Evolutionary conservation across 2,113 vertebrate species (phyloP).

Genomic region (Catharus fuscescens): DNA sequence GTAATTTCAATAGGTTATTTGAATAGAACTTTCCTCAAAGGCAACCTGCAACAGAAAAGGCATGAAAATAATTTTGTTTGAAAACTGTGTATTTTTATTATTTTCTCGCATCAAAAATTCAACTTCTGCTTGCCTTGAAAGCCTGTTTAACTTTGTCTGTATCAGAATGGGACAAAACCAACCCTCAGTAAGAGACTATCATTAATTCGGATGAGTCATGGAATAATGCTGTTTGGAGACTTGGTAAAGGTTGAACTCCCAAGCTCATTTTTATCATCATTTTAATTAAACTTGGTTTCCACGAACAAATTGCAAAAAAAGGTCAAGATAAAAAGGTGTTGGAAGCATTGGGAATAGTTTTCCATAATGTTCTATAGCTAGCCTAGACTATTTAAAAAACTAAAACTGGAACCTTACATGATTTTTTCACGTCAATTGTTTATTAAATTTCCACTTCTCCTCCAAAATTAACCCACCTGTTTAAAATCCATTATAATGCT

Average conservation of each 20-base stretch:
- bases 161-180: background rate
- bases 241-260: background rate
- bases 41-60: background rate
- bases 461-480: background rate
- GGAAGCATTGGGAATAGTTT: background rate
- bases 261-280: background rate
- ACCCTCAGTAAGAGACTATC: background rate
- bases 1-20: background rate
- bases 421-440: background rate
- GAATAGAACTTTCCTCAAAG: background rate
- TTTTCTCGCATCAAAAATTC: background rate
- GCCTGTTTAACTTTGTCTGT: background rate
- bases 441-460: background rate
- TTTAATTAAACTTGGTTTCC: conserved; percentile 36
- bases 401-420: background rate
- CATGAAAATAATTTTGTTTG: background rate
- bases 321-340: background rate
- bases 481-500: background rate
- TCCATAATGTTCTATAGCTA: background rate
- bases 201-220: background rate
- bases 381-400: background rate
- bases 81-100: background rate
- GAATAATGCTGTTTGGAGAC: background rate
- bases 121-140: conserved; percentile 5
- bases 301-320: background rate